Evolutionary conservation across 2,888 invertebrate genomes (phyloP), one percentile per base, ranked within the genome.

Genomic region (Pimpla rufipes): DNA sequence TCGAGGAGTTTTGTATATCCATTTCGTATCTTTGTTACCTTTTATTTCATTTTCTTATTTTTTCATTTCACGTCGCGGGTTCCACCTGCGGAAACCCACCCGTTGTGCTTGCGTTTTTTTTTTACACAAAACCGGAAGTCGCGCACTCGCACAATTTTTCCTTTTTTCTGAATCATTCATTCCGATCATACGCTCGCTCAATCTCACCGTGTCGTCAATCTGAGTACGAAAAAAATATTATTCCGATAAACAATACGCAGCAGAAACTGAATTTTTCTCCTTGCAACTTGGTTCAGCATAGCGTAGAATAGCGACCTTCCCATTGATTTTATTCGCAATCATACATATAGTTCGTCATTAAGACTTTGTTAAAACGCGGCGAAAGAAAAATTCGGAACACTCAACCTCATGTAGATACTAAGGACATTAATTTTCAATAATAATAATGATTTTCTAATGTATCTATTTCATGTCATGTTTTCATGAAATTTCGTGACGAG

Each of bases 1-100:
- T 93, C 91, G 89, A 93, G 93, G 93, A 93, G 92, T 93, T 93
- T 83, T 93, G 89, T 91, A 89, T 91, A 90, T 90, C 64, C 79
- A 79, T 83, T 83, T 79, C 83, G 76, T 79, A 83, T 83, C 79
- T 83, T 76, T 76, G 79, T 83, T 71, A 59, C 79, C 70, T 62
- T 42, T 76, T 83, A 47, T 67, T 47, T 29, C 13, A 29, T 40
- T 75, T 47, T 37, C 16, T 70, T 47, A 37, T 52, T 10, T 62
- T 75, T 52, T 37, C 29, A 79, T 87, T 85, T 85, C 81, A 85
- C 86, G 84, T 87, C 40, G 79, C 40, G 85, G 40, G 68, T 70
- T 70, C 16, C 68, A 47, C n/a, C 55, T 18, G 40, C 21, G 70
- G 55, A 70, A 70, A 70, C 83, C 79, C 84, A 76, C 84, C 83